These are phyloP conservation scores for Heteromormyrus szaboi DNA, from an alignment of 2,797 vertebrate species.

Conservation along the genomic window DNA sequence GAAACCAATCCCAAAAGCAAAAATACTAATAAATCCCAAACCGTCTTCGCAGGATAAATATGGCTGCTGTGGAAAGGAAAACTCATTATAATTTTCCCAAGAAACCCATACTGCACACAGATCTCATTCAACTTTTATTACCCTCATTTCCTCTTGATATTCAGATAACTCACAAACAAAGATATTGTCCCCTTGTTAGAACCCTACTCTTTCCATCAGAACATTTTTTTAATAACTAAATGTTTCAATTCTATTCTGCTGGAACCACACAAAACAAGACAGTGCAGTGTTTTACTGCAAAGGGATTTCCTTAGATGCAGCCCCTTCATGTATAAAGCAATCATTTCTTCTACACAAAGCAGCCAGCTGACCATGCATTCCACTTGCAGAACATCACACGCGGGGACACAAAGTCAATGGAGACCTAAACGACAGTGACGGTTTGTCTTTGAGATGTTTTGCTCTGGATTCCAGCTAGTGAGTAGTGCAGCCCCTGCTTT, in stretches of 20 bases:
- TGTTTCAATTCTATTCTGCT: constrained; percentile 43
- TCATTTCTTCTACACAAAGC: constrained; percentile 47
- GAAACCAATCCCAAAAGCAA: neutral
- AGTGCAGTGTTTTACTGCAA: constrained; percentile 54
- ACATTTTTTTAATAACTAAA: constrained; percentile 31
- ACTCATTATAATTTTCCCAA: constrained; percentile 10
- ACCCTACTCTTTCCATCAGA: constrained; percentile 19
- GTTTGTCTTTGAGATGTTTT: constrained; percentile 27
- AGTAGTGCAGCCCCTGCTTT: neutral
- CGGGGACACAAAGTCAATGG: neutral
- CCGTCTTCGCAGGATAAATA: neutral
- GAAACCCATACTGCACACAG: neutral
- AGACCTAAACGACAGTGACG: neutral
- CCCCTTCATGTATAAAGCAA: constrained; percentile 38
- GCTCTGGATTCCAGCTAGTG: neutral
- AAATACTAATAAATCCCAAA: neutral
- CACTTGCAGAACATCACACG: neutral
- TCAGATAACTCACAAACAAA: constrained; percentile 40
- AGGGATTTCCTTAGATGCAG: constrained; percentile 46
- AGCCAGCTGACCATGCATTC: constrained; percentile 27
- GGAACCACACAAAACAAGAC: constrained; percentile 42
- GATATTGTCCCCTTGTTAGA: constrained; percentile 34
- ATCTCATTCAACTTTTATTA: constrained; percentile 20
- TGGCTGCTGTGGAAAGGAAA: constrained; percentile 7
- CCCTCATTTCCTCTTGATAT: constrained; percentile 43